Evolutionary conservation across 2,888 invertebrate species (phyloP).

Genomic region (Dicyrtomina minuta): DNA sequence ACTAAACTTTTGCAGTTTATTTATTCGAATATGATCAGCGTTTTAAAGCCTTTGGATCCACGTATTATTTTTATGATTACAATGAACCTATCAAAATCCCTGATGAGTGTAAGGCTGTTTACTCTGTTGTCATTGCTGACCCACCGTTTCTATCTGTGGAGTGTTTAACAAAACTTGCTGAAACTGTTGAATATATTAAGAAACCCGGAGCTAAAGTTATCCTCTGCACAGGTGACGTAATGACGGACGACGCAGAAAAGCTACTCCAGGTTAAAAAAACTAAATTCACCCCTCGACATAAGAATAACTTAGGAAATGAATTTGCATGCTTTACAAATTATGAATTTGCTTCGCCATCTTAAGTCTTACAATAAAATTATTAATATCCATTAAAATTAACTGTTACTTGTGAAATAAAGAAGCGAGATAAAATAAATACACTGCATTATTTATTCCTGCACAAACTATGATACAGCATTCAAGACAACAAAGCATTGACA

Average conservation of each 20-base stretch:
- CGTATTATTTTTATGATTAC: constrained; percentile 87
- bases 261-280: constrained; percentile 68
- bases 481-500: too few species aligned
- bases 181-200: constrained; percentile 71
- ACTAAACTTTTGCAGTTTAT: constrained; percentile 69
- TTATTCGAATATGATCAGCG: constrained; percentile 83
- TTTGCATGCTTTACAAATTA: constrained; percentile 91
- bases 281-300: constrained; percentile 76
- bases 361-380: background rate
- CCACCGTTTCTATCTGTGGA: constrained; percentile 94
- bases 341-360: constrained; percentile 59
- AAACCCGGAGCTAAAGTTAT: constrained; percentile 73
- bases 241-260: constrained; percentile 69
- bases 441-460: too few species aligned
- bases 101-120: constrained; percentile 63
- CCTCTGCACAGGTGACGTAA: constrained; percentile 84
- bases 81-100: constrained; percentile 72
- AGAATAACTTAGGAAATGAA: constrained; percentile 88
- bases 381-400: background rate
- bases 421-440: too few species aligned
- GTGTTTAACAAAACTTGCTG: constrained; percentile 79
- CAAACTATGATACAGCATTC: too few species aligned
- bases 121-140: constrained; percentile 85
- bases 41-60: constrained; percentile 73
- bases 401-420: too few species aligned